Percentiles rank a stretch among this genome's conserved stretches.
Conservation (phyloP, 2,797 vertebrate species). For the Arrhamphus sclerolepis region DNA sequence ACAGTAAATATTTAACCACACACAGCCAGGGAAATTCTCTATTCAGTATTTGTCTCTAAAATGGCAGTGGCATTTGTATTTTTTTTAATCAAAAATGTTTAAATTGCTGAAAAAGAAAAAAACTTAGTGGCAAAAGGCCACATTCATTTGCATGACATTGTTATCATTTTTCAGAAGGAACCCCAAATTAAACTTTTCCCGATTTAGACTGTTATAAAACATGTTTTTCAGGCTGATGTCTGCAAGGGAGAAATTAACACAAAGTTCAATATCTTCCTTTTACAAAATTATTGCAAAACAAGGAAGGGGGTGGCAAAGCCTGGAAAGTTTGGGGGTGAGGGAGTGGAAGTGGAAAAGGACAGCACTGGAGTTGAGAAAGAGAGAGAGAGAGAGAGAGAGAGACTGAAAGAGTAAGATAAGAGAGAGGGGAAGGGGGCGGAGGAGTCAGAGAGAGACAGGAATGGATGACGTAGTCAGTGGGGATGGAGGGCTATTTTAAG, state of each 20-base stretch:
- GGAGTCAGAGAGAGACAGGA: conserved; percentile 45
- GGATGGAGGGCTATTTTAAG: conserved; percentile 75
- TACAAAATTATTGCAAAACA: conserved; percentile 36
- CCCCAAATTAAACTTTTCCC: conserved; percentile 22
- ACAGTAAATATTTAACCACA: conserved; percentile 70
- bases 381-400: background rate
- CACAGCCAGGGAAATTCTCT: conserved; percentile 42
- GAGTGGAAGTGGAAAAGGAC: conserved; percentile 27
- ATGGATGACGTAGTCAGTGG: conserved; percentile 65
- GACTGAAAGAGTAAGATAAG: conserved; percentile 13
- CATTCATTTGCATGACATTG: conserved; percentile 39
- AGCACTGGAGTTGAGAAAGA: background rate
- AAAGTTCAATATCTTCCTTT: conserved; percentile 52
- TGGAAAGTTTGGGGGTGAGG: conserved; percentile 1
- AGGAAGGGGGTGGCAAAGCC: no score
- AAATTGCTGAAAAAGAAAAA: conserved; percentile 14
- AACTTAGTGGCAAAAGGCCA: background rate
- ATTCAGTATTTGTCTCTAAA: conserved; percentile 39
- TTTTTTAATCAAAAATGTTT: conserved; percentile 7
- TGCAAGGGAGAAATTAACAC: conserved; percentile 26
- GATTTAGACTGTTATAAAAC: conserved; percentile 6
- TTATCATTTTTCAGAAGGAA: conserved; percentile 29
- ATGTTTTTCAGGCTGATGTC: conserved; percentile 6
- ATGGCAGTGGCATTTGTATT: conserved; percentile 32
- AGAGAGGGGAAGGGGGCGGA: conserved; percentile 19